Evolutionary conservation across 2,113 vertebrate species (phyloP), one percentile per base, ranked within the genome.

Genomic region (Nothobranchius kuhntae): DNA sequence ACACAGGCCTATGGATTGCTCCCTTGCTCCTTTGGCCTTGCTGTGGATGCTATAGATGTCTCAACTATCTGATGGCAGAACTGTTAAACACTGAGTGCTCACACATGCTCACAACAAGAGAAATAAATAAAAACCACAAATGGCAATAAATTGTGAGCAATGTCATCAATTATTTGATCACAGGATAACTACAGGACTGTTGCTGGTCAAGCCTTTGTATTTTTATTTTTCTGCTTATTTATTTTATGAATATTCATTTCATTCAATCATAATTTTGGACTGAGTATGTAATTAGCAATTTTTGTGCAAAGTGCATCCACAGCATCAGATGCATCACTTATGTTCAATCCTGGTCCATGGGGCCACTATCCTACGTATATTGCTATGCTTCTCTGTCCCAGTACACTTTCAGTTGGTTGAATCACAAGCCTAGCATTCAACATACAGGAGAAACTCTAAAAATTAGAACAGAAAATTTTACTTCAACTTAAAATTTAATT

Each of bases 1-100:
- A 93, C 92, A 46, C 75, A 82, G 80, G 87, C 86, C 90, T 91
- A 89, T 91, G 86, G 89, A 91, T 92, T 86, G 89, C 89, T 91
- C 86, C 71, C 83, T 89, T 89, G 87, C 83, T 84, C 85, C 82
- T 71, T 54, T 89, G 87, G 87, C 81, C 88, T 84, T 85, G 80
- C 83, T 87, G 77, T 83, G 82, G 73, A 85, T 85, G 85, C 88
- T 88, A 91, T 89, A 86, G 86, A 88, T 89, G 88, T 92, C 88
- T 91, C 81, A 89, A 85, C 87, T 92, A 87, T 89, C 90, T 81
- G 83, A 87, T 68, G 79, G 71, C 75, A 84, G 67, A 68, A 64
- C 65, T 77, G 63, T 81, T 86, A 82, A 90, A 87, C 67, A 82
- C 75, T 81, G 53, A 64, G 47, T 42, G 38, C 38, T 8, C 3